Conservation (phyloP, 2,113 vertebrate species). For the Taurulus bubalis region DNA sequence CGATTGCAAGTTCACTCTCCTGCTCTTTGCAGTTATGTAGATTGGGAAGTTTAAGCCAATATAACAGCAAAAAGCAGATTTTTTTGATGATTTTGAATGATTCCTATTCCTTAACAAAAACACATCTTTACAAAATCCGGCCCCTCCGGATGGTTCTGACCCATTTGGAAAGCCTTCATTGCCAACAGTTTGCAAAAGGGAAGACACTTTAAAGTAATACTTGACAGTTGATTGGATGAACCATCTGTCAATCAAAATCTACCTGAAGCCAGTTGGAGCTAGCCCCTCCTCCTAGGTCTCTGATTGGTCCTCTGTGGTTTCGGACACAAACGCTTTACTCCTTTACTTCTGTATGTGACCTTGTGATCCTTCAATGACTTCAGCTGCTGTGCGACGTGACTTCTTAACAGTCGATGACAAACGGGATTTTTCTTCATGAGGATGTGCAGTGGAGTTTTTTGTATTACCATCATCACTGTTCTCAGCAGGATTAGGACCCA, state of each 20-base stretch:
- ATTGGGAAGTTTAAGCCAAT: background rate
- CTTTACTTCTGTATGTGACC: too few species aligned
- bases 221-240: background rate
- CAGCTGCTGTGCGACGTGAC: background rate
- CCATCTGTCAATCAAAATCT: background rate
- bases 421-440: background rate
- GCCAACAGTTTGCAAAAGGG: background rate
- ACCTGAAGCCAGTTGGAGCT: background rate
- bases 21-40: background rate
- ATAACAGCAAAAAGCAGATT: background rate
- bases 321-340: background rate
- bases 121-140: background rate
- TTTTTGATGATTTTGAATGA: background rate
- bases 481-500: too few species aligned
- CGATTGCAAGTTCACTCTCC: background rate
- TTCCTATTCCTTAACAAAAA: background rate
- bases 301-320: background rate
- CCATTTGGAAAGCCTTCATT: background rate
- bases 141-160: background rate
- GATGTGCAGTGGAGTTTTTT: too few species aligned
- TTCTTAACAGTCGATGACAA: background rate
- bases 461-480: too few species aligned
- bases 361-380: background rate
- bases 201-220: background rate
- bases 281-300: background rate